These are phyloP conservation scores for Macroramphosus scolopax DNA, from an alignment of 2,797 vertebrate genomes.

Conservation along the genomic window DNA sequence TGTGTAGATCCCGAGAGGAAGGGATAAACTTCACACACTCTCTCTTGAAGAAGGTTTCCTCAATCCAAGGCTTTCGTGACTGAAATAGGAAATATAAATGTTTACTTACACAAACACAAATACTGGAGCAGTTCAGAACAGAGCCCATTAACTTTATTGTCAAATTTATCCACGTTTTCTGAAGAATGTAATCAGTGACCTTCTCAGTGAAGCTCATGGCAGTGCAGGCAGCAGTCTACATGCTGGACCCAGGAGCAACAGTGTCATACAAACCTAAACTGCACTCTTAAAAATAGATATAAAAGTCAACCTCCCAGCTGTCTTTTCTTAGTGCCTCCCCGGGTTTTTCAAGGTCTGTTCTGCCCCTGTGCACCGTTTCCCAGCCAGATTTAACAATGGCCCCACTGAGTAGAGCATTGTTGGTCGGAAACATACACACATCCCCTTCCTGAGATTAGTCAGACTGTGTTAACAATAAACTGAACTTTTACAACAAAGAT, in stretches of 20 bases:
- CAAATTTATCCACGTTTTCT: too few relatives aligned
- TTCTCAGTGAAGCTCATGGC: constrained; percentile 55
- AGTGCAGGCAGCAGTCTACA: constrained; percentile 12
- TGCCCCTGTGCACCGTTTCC: constrained; percentile 20
- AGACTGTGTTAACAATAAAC: constrained; percentile 32
- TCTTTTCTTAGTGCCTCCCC: constrained; percentile 10
- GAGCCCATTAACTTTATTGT: too few relatives aligned
- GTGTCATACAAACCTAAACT: constrained; percentile 7
- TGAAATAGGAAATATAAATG: constrained; percentile 56
- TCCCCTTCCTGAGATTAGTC: constrained; percentile 62
- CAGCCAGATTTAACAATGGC: constrained; percentile 53
- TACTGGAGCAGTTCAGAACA: not conserved
- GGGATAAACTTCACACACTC: constrained; percentile 90
- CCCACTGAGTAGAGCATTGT: constrained; percentile 24
- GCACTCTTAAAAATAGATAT: constrained; percentile 12
- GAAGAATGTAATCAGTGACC: constrained; percentile 32
- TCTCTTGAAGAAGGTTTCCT: constrained; percentile 88
- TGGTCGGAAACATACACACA: constrained; percentile 61
- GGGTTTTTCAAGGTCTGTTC: constrained; percentile 13
- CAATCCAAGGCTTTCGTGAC: constrained; percentile 88
- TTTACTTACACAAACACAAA: constrained; percentile 18
- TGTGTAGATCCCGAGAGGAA: constrained; percentile 86
- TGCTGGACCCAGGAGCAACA: constrained; percentile 4
- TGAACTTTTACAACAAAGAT: not conserved
- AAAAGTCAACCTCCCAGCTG: constrained; percentile 1